Base-by-base conservation (phyloP, 2,113 vertebrate genomes). In the Turnix velox region DNA sequence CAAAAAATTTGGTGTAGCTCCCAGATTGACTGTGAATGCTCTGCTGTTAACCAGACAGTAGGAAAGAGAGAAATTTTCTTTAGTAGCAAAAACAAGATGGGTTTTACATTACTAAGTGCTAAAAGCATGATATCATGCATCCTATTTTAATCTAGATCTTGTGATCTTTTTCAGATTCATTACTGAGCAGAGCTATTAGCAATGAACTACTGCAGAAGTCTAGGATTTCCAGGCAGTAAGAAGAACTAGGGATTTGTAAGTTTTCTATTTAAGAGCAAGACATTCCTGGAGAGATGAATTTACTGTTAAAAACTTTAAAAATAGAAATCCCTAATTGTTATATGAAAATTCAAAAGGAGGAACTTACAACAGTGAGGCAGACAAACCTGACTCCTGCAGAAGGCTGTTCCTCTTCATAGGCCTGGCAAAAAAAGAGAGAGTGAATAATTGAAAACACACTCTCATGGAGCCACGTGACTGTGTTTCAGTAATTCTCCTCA, bases 391-490 rank as follows among this genome's bases (percentile, higher is more conserved):
- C 94, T 96, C 92, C 93, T 92, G 93, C 69, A 90, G 94, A 94
- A 96, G 89, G 94, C 82, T 91, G 71, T 86, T 96, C 91, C 81
- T 97, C 93, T 97, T 97, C 89, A 88, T 69, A 86, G 96, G 94
- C 96, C 96, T 95, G 95, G 97, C 94, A 91, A 58, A 76, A 86
- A 93, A 76, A 85, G 94, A 79, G 91, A 93, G 93, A 95, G 94
- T 91, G 80, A 95, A 82, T 97, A 97, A 98, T 96, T 97, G 97
- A 93, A 98, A 97, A 97, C 97, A 97, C 94, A 94, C 96, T 87
- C 55, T 85, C 11, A 2, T 18, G 59, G 37, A 46, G 85, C 84
- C 97, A 96, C 94, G 72, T 92, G 96, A 93, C 88, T 92, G 12
- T 3, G 93, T 95, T 93, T 93, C 83, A 91, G 96, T 92, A 90